These are phyloP conservation scores for Montipora cactus DNA, from an alignment of 64 coral and sea anemone species.

Conservation along the genomic window DNA sequence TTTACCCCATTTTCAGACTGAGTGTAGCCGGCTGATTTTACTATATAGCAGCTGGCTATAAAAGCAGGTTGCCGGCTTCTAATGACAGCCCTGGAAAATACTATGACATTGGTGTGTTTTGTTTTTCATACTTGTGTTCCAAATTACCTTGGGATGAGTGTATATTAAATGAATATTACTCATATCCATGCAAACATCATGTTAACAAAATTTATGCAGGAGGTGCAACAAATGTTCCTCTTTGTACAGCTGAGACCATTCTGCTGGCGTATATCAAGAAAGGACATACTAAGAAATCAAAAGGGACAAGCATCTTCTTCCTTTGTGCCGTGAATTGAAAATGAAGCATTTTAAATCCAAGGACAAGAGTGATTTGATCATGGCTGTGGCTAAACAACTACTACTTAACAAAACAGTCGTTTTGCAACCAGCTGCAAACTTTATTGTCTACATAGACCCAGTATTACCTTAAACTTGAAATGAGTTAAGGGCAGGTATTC, in stretches of 20 bases:
- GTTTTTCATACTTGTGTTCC: not conserved
- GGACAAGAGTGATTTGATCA: conserved; percentile 64
- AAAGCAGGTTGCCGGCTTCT: not conserved
- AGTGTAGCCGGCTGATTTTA: not conserved
- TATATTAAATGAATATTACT: not conserved
- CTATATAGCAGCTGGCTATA: not conserved
- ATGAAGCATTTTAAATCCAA: conserved; percentile 51
- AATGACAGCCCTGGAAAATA: not conserved
- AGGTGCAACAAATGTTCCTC: conserved; percentile 52
- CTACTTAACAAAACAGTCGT: conserved; percentile 39
- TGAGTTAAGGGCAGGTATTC: not conserved
- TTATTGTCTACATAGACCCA: conserved; percentile 59
- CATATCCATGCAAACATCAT: not conserved
- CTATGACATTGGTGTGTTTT: not conserved
- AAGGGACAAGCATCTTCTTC: conserved; percentile 53
- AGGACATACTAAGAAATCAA: conserved; percentile 69
- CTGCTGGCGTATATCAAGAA: conserved; percentile 65
- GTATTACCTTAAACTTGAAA: conserved; percentile 21
- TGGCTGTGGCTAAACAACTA: conserved; percentile 52
- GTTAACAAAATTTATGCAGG: conserved; percentile 12
- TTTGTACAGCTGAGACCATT: conserved; percentile 67
- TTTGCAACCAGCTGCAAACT: conserved; percentile 57
- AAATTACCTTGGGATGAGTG: not conserved
- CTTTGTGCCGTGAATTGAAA: conserved; percentile 45
- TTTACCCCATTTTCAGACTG: not conserved